Conservation (phyloP, 2,888 invertebrate species). For the Lepidocyrtinus sp. region DNA sequence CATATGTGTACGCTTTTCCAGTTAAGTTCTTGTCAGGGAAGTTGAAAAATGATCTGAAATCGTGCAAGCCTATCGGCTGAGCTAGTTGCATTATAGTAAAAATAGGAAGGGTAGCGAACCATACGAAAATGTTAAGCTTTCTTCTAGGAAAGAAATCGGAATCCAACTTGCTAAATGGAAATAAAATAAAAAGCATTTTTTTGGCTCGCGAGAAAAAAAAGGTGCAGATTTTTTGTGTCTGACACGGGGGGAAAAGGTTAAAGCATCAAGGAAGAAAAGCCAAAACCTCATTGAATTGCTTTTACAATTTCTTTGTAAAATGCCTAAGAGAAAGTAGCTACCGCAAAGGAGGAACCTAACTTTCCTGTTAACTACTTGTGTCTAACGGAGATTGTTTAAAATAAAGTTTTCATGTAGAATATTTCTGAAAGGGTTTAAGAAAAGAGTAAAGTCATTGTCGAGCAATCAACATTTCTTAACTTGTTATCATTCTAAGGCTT, state of each 20-base stretch:
- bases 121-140: neutral
- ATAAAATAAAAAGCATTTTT: constrained; percentile 4
- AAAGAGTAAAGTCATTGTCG: no score
- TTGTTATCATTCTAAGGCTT: neutral
- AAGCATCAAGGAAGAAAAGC: constrained; percentile 20
- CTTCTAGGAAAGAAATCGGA: neutral
- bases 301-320: no score
- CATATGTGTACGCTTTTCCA: no score
- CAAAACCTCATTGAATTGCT: constrained; percentile 38
- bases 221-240: neutral
- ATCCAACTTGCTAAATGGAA: constrained; percentile 7
- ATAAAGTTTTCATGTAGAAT: no score
- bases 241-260: constrained; percentile 36
- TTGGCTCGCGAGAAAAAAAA: constrained; percentile 20
- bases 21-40: constrained; percentile 51
- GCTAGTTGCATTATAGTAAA: constrained; percentile 34
- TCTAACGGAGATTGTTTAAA: no score
- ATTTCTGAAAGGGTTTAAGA: neutral
- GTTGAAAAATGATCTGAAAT: constrained; percentile 57
- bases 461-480: neutral
- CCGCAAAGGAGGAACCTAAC: no score
- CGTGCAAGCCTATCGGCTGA: constrained; percentile 29
- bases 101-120: constrained; percentile 10
- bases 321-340: no score
- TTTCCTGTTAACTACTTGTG: no score